Conservation (phyloP, 2,797 vertebrate species). For the Sphenodon punctatus region DNA sequence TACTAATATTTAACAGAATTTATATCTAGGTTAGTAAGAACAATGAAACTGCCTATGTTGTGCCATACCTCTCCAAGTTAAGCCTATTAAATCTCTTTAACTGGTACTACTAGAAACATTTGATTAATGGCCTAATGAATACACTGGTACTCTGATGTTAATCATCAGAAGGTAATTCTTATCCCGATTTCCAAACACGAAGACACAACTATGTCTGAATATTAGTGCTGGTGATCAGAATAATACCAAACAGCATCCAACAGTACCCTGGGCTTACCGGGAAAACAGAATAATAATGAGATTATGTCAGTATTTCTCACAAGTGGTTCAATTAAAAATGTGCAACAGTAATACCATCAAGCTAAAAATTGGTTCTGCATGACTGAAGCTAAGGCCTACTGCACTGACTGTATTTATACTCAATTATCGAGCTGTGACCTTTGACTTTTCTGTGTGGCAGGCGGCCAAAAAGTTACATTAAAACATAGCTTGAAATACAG, state of each 20-base stretch:
- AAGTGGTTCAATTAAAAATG: constrained; percentile 70
- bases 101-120: constrained; percentile 29
- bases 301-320: constrained; percentile 62
- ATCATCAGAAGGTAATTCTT: constrained; percentile 47
- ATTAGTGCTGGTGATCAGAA: constrained; percentile 37
- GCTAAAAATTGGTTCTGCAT: constrained; percentile 67
- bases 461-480: constrained; percentile 73
- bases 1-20: background rate
- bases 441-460: constrained; percentile 56
- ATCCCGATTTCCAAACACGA: constrained; percentile 30
- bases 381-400: constrained; percentile 53
- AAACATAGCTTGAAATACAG: constrained; percentile 69
- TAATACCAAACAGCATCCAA: constrained; percentile 52
- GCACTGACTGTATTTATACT: constrained; percentile 64
- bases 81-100: constrained; percentile 47
- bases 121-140: constrained; percentile 56
- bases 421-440: constrained; percentile 64
- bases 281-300: constrained; percentile 58
- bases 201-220: constrained; percentile 9
- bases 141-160: constrained; percentile 32
- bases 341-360: constrained; percentile 66
- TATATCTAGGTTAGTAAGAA: background rate
- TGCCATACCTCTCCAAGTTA: background rate
- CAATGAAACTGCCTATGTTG: background rate
- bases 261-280: constrained; percentile 32